Conservation (phyloP, 2,888 invertebrate genomes). For the Phragmatobia fuliginosa region DNA sequence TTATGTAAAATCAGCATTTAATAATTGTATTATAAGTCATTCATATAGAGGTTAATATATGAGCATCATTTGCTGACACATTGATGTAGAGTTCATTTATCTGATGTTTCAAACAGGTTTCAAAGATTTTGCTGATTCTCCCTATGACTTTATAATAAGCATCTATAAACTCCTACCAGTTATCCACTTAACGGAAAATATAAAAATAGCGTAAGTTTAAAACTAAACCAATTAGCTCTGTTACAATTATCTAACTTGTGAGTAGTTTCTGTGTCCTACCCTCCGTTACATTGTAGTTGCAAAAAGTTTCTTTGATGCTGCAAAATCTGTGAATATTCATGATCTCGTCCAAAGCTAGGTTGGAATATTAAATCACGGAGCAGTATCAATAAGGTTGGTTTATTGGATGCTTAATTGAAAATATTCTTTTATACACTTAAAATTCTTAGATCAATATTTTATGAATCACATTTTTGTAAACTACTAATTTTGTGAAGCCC, state of each 20-base stretch:
- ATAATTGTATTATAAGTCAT: too few relatives aligned
- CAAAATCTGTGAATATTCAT: background rate
- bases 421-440: background rate
- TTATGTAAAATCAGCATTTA: too few relatives aligned
- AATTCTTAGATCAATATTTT: background rate
- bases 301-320: background rate
- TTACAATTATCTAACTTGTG: background rate
- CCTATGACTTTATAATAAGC: too few relatives aligned
- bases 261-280: background rate
- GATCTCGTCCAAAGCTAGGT: background rate
- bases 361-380: background rate
- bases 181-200: too few relatives aligned
- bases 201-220: too few relatives aligned
- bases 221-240: background rate
- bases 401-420: background rate
- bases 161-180: too few relatives aligned
- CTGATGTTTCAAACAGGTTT: too few relatives aligned
- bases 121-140: too few relatives aligned
- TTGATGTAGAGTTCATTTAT: too few relatives aligned
- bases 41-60: background rate
- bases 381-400: background rate
- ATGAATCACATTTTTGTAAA: too few relatives aligned
- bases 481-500: background rate
- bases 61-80: background rate
- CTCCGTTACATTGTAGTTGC: background rate